Evolutionary conservation across 2,113 vertebrate genomes (phyloP), one percentile per base, ranked within the genome.

Genomic region (Corythornis cristatus): DNA sequence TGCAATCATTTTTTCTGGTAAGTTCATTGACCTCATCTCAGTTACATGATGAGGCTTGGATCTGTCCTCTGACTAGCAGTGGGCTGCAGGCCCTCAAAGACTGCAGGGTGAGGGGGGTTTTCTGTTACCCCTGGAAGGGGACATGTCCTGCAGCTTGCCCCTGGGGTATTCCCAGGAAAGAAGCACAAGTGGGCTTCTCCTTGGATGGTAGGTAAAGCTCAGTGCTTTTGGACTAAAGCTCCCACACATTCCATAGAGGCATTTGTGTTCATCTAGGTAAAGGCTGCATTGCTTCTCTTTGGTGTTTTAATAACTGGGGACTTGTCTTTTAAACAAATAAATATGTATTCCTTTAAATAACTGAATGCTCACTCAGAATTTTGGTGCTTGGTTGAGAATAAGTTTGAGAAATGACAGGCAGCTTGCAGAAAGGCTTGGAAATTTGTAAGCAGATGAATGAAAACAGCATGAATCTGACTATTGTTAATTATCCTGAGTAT

Each of bases 21-120:
- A 77, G 91, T 86, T 96, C 86, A 43, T 43, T 88, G 89, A 83
- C 83, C 76, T 56, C 68, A 9, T 83, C 86, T 92, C 7, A 28
- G 94, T 90, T 90, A 80, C 42, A 7, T 1, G 60, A 40, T 62
- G 28, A 58, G 74, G 26, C 35, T 66, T 79, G 86, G 75, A 57
- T 79, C 67, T 51, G 3, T 71, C 19, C 28, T 60, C 35, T 50
- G 54, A 8, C 18, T n/a, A 40, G 75, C 79, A 83, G 23, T 18
- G 64, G 51, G 16, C 68, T 73, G 58, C 42, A 42, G 67, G 29
- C 85, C 9, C 14, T 83, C 31, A 61, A 20, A 37, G 43, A 3
- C 13, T 11, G 15, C 7, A 11, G 18, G 2, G 9, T 33, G 29
- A 40, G 56, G 29, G 75, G 14, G 8, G 50, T 31, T 91, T 90